Base-by-base conservation (phyloP, 2,888 invertebrate species). In the Rhagonycha lutea region DNA sequence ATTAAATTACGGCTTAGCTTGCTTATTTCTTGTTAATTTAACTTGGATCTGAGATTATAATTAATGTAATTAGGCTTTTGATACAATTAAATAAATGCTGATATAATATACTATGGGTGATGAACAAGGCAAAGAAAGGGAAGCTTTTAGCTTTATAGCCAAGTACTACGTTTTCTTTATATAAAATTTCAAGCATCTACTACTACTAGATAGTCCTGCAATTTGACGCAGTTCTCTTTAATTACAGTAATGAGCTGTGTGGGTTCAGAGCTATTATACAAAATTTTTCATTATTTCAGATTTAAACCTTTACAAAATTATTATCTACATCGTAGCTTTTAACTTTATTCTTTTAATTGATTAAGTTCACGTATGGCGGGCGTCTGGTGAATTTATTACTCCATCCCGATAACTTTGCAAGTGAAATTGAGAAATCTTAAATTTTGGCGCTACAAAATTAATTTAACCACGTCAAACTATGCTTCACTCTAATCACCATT, bases 201-300 rank as follows among this genome's bases (percentile, higher is more conserved):
- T 68, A 69, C 60, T 68, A 74, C 68, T 72, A 68, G 61, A 62
- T 71, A 71, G 68, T 75, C 68, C 68, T 75, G 68, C 75, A 71
- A 75, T 72, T 72, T 62, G 61, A 65, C 68, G 72, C 72, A 72
- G 72, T 68, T 72, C 80, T 71, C 77, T 79, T 78, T 82, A 82
- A 82, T 82, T 82, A 81, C 80, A 69, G 79, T 82, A 82, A 82
- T 82, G 80, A 74, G 60, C 74, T 70, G 47, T 47, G 47, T 61
- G 14, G 70, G 65, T 28, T 70, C 67, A 74, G 47, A 72, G 72
- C 68, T 28, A 26, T 65, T 65, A 65, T 65, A 26, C 63, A 26
- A n/a, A 24, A 26, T 47, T 47, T n/a, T 47, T 47, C 47, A 47
- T 47, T 47, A 7, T n/a, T 47, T 47, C n/a, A 2, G 7, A 7